phyloP scores from a whole-genome alignment of 2,888 invertebrate genomes.

The Acanthosepion esculentum region DNA sequence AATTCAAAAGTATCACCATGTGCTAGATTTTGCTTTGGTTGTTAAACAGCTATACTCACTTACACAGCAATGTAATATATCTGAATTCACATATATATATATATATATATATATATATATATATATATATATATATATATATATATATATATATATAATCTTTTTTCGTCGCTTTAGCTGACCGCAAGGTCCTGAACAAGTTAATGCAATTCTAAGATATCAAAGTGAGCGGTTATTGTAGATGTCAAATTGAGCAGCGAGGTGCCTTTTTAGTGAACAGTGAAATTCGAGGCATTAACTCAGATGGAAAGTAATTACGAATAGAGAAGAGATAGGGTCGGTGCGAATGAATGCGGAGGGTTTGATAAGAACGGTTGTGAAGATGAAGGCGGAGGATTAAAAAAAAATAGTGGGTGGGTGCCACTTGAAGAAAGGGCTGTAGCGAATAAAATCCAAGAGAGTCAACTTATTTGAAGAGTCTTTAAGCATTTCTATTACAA shows the following conservation, averaged over 20 bases:
- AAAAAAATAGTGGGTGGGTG: neutral
- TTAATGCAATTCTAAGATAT: constrained; percentile 15
- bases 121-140: no score
- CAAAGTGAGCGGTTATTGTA: neutral
- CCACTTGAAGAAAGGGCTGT: neutral
- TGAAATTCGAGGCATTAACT: neutral
- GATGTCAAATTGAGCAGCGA: constrained; percentile 11
- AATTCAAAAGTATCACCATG: no score
- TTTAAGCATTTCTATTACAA: neutral
- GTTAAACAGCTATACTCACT: no score
- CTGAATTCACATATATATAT: no score
- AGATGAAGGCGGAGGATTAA: neutral
- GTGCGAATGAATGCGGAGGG: neutral
- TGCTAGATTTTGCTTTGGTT: no score
- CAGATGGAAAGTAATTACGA: neutral
- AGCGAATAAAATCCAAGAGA: neutral
- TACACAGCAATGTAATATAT: no score
- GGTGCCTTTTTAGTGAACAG: neutral
- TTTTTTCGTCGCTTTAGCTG: neutral
- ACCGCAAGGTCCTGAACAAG: neutral
- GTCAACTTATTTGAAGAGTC: neutral
- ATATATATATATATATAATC: no score
- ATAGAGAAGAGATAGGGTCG: neutral
- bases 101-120: no score
- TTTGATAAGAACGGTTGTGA: neutral